phyloP scores from a whole-genome alignment of 1,140 invertebrate species.

The Mya arenaria region DNA sequence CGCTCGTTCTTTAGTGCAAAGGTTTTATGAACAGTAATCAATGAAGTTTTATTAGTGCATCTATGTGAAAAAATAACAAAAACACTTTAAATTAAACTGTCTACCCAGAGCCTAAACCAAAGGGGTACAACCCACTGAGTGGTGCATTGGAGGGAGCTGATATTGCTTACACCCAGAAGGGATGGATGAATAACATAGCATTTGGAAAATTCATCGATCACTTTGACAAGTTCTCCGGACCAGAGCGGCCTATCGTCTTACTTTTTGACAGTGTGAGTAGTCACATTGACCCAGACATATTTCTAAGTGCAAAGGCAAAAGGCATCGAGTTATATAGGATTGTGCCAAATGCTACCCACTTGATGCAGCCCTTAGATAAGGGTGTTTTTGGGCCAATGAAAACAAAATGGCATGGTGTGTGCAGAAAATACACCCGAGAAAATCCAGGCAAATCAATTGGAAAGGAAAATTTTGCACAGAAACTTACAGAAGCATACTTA shows the following conservation, averaged over 20 bases:
- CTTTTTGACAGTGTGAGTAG: constrained; percentile 55
- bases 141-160: not conserved
- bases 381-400: constrained; percentile 55
- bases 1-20: no score
- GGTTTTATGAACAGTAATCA: no score
- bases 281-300: constrained; percentile 33
- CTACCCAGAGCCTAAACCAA: constrained; percentile 5
- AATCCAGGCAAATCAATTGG: constrained; percentile 39
- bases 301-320: constrained; percentile 25
- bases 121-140: constrained; percentile 18
- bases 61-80: no score
- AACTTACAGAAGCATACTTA: constrained; percentile 55
- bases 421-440: constrained; percentile 38
- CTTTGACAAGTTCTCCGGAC: constrained; percentile 50
- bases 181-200: constrained; percentile 33
- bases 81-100: no score
- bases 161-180: constrained; percentile 49
- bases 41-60: no score
- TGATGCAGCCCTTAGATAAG: constrained; percentile 52
- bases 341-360: constrained; percentile 48
- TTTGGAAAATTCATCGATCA: constrained; percentile 41
- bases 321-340: constrained; percentile 42
- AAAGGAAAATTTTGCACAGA: constrained; percentile 57
- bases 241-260: constrained; percentile 48
- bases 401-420: constrained; percentile 43